phyloP scores from a whole-genome alignment of 1,140 invertebrate species.

The Drosophila bifasciata region DNA sequence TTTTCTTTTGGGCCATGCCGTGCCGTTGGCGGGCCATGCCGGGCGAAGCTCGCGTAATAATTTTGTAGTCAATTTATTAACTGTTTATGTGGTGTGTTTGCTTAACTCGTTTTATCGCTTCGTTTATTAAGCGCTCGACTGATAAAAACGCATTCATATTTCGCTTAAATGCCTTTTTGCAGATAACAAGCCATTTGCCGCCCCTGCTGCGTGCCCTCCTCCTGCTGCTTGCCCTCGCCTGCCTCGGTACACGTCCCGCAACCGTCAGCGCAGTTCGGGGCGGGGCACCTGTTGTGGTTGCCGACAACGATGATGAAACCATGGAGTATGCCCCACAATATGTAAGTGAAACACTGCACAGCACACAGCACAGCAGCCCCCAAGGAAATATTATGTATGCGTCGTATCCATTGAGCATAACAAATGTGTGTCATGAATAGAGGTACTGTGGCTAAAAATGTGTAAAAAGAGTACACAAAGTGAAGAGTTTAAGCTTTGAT shows the following conservation, averaged over 20 bases:
- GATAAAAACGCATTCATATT: conserved; percentile 78
- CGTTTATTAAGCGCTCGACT: conserved; percentile 73
- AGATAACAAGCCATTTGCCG: conserved; percentile 60
- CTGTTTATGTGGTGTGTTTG: conserved; percentile 37
- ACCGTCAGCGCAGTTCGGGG: conserved; percentile 37
- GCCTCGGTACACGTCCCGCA: conserved; percentile 54
- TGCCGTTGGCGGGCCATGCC: background rate
- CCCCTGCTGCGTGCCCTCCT: conserved; percentile 19
- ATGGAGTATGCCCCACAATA: conserved; percentile 78
- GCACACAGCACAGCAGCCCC: no score
- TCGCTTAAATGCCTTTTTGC: conserved; percentile 66
- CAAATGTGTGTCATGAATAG: background rate
- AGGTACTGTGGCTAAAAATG: background rate
- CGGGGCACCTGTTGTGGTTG: conserved; percentile 59
- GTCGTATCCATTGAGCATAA: background rate
- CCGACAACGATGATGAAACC: conserved; percentile 71
- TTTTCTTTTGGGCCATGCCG: conserved; percentile 19
- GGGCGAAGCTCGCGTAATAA: conserved; percentile 69
- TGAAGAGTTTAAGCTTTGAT: background rate
- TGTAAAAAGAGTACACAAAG: background rate
- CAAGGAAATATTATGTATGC: background rate
- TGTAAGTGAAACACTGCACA: conserved; percentile 53
- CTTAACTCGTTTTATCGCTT: conserved; percentile 70
- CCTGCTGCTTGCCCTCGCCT: conserved; percentile 28
- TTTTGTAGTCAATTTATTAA: conserved; percentile 79